Conservation (phyloP, 2,797 vertebrate species). For the Malacoraja senta region DNA sequence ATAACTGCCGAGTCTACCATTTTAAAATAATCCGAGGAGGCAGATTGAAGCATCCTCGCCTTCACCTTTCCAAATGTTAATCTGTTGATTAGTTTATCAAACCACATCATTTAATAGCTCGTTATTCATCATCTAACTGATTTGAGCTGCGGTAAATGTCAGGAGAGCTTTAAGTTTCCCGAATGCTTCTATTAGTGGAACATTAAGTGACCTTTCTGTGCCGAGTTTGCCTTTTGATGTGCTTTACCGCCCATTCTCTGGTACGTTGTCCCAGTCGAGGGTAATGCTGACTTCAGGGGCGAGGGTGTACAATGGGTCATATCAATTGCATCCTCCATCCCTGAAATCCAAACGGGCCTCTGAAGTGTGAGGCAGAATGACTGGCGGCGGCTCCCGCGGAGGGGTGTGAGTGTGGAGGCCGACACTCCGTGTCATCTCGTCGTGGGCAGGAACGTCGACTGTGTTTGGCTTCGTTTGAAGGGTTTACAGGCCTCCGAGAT, state of each 20-base stretch:
- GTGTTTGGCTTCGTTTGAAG: background rate
- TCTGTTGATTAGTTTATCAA: constrained; percentile 7
- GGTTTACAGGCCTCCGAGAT: background rate
- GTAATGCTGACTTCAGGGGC: background rate
- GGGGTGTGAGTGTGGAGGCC: background rate
- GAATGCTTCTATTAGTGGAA: background rate
- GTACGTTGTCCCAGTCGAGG: background rate
- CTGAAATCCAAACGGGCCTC: too few relatives aligned
- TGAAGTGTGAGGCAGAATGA: background rate
- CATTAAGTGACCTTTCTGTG: background rate
- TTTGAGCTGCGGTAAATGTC: background rate
- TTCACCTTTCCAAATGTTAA: constrained; percentile 24
- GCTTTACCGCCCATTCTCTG: background rate
- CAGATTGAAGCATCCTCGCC: background rate
- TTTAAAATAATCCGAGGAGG: background rate
- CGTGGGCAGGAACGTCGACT: background rate
- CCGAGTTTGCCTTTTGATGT: background rate
- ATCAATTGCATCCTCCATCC: background rate
- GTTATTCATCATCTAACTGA: constrained; percentile 13
- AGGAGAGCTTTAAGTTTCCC: background rate
- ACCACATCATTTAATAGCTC: background rate
- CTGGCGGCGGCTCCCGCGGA: background rate
- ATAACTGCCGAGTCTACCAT: background rate
- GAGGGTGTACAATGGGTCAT: too few relatives aligned
- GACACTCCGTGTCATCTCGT: background rate